phyloP scores from a whole-genome alignment of 2,797 vertebrate genomes.

The Brachyrhaphis roseni region DNA sequence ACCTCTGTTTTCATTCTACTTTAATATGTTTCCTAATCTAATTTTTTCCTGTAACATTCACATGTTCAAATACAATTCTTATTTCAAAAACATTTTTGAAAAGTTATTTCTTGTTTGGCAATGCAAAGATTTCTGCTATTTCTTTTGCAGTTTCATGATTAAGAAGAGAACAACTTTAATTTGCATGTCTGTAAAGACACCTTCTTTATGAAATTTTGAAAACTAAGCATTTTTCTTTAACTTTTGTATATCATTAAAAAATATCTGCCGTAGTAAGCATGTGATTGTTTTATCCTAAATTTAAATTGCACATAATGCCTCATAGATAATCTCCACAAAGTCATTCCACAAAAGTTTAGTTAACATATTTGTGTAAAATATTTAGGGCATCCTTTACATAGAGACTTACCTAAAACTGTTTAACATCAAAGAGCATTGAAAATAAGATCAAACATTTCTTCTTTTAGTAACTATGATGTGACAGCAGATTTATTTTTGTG shows the following conservation, averaged over 20 bases:
- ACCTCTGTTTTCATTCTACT: neutral
- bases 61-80: neutral
- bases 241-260: neutral
- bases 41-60: neutral
- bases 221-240: neutral
- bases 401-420: neutral
- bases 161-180: neutral
- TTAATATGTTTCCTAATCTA: neutral
- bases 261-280: neutral
- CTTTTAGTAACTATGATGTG: slow-evolving; percentile 15
- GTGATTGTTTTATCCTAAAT: neutral
- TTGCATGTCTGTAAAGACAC: neutral
- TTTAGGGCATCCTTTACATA: neutral
- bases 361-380: neutral
- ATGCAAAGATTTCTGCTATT: no score
- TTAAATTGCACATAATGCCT: neutral
- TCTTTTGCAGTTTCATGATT: neutral
- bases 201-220: neutral
- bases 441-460: slow-evolving; percentile 7
- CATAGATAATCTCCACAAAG: neutral
- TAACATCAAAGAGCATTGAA: neutral
- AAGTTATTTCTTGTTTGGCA: neutral
- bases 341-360: neutral
- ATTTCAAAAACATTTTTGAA: neutral
- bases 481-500: slow-evolving; percentile 15